These are phyloP conservation scores for Oithona nana DNA, from an alignment of 2,888 invertebrate genomes.

Conservation along the genomic window DNA sequence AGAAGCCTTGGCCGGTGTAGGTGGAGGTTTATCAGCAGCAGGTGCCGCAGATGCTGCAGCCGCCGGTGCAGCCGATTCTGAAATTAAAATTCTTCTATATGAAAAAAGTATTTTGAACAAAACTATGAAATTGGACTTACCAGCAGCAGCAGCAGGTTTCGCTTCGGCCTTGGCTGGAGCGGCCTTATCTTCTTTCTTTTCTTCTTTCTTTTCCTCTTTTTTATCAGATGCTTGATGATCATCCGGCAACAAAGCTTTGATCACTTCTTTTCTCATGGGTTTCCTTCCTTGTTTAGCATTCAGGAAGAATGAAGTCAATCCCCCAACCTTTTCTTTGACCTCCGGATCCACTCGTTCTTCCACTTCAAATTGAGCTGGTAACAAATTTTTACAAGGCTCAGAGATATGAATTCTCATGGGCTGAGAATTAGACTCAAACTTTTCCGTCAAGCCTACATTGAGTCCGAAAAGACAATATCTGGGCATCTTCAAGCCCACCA, in stretches of 20 bases:
- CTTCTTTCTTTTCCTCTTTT: neutral
- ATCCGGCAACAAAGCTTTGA: conserved; percentile 8
- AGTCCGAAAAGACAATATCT: conserved; percentile 17
- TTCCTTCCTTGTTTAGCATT: conserved; percentile 9
- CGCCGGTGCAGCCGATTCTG: too few species aligned
- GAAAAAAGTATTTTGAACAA: too few species aligned
- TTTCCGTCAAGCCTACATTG: conserved; percentile 16
- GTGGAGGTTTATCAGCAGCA: too few species aligned
- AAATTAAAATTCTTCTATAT: too few species aligned
- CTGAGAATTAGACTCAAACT: conserved; percentile 69
- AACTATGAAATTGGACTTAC: too few species aligned
- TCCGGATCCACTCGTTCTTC: conserved; percentile 20
- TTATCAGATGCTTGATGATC: too few species aligned
- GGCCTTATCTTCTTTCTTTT: neutral
- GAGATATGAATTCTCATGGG: conserved; percentile 91
- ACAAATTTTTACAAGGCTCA: conserved; percentile 56
- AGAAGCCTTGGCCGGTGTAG: too few species aligned
- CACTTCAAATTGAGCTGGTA: conserved; percentile 52
- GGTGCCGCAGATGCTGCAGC: too few species aligned
- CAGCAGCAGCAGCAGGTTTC: neutral
- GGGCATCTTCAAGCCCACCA: conserved; percentile 84
- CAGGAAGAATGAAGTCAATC: conserved; percentile 4
- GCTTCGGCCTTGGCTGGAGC: neutral
- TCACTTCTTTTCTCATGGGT: neutral
- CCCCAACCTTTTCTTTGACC: conserved; percentile 12